Conservation (phyloP, 2,797 vertebrate genomes). For the Fistularia commersonii region DNA sequence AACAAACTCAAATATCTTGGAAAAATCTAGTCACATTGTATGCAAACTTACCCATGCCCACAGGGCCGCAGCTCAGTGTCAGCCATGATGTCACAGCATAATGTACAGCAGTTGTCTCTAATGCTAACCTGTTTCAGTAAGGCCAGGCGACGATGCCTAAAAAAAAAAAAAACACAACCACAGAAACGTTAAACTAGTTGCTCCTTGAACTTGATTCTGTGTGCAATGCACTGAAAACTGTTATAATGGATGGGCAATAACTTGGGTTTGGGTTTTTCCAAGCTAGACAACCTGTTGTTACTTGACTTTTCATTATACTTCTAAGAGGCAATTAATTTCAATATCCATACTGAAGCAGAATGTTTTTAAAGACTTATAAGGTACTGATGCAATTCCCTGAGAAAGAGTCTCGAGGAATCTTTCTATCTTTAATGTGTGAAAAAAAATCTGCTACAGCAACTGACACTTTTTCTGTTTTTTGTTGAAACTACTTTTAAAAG, state of each 20-base stretch:
- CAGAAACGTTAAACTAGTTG: not conserved
- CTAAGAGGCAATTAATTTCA: too few species aligned
- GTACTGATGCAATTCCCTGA: too few species aligned
- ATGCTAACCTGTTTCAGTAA: conserved; percentile 98
- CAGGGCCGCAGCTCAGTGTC: conserved; percentile 96
- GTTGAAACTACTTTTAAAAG: too few species aligned
- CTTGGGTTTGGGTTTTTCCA: not conserved
- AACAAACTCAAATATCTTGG: not conserved
- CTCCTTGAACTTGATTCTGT: not conserved
- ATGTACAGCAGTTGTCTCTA: conserved; percentile 96
- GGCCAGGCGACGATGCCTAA: conserved; percentile 80
- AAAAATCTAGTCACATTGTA: not conserved
- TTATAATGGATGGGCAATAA: not conserved
- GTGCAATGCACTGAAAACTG: not conserved
- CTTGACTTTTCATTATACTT: not conserved
- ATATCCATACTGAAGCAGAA: not conserved
- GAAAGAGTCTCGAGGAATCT: too few species aligned
- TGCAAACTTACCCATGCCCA: conserved; percentile 86
- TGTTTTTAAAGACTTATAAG: not conserved
- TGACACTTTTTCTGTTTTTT: too few species aligned
- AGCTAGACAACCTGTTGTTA: not conserved
- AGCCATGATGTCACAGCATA: conserved; percentile 96
- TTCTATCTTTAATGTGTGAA: too few species aligned
- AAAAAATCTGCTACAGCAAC: too few species aligned
- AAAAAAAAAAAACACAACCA: conserved; percentile 15